Evolutionary conservation across 2,113 vertebrate genomes (phyloP).

Genomic region (Diphyllodes magnificus): DNA sequence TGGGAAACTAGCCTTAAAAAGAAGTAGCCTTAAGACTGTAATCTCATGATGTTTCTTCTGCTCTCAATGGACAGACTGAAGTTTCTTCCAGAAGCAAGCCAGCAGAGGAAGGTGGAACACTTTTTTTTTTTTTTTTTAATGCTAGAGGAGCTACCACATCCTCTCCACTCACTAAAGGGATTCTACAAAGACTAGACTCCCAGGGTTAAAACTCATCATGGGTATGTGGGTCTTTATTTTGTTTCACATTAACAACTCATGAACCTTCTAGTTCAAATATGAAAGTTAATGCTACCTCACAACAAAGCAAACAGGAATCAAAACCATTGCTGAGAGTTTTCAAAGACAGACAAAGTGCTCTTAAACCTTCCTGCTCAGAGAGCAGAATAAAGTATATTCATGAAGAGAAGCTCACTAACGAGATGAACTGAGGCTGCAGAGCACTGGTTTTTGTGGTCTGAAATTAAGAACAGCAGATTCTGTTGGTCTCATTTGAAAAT

Average conservation of each 20-base stretch:
- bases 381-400: not conserved
- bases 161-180: not conserved
- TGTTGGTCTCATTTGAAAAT: not conserved
- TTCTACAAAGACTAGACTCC: not conserved
- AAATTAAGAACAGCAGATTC: not conserved
- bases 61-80: not conserved
- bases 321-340: not conserved
- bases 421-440: not conserved
- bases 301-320: not conserved
- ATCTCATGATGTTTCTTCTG: not conserved
- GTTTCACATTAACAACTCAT: not conserved
- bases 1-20: not conserved
- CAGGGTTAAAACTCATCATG: not conserved
- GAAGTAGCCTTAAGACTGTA: not conserved
- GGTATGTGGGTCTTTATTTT: not conserved
- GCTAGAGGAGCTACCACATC: not conserved
- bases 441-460: not conserved
- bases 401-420: not conserved
- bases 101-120: not conserved
- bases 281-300: not conserved
- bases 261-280: not conserved
- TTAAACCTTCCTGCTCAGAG: not conserved
- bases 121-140: not conserved
- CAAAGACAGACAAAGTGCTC: not conserved
- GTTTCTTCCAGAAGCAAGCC: not conserved